Conservation (phyloP, 1,140 invertebrate species). For the Homalodisca vitripennis region DNA sequence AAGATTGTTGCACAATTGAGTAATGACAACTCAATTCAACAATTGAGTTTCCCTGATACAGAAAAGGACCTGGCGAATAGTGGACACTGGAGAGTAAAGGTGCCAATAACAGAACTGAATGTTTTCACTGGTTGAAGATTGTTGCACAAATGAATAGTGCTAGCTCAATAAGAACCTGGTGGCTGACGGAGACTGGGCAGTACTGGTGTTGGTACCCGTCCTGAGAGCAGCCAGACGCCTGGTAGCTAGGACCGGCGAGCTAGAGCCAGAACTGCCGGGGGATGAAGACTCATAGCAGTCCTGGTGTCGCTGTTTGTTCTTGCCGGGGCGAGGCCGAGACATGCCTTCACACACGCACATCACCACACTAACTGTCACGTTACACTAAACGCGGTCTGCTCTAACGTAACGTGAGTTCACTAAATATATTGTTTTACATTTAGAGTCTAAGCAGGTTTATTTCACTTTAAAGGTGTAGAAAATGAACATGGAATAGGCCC, state of each 20-base stretch:
- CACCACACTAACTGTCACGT: slow-evolving; percentile 1
- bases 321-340: slow-evolving; percentile 15
- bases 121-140: not conserved
- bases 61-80: no score
- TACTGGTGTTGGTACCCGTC: not conserved
- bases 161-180: not conserved
- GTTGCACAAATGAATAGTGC: not conserved
- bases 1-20: no score
- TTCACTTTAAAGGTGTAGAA: no score
- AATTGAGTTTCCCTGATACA: no score
- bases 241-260: not conserved
- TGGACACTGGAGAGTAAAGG: no score
- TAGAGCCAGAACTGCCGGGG: slow-evolving; percentile 14
- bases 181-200: no score
- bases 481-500: no score
- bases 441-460: no score
- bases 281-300: slow-evolving; percentile 27
- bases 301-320: slow-evolving; percentile 15
- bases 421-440: no score
- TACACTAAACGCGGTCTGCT: no score
- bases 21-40: no score
- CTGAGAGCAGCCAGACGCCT: not conserved
- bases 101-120: not conserved
- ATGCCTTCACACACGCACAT: slow-evolving; percentile 9
- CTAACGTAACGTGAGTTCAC: no score